These are phyloP conservation scores for Pollachius pollachius DNA, from an alignment of 2,113 vertebrate species.

Conservation along the genomic window DNA sequence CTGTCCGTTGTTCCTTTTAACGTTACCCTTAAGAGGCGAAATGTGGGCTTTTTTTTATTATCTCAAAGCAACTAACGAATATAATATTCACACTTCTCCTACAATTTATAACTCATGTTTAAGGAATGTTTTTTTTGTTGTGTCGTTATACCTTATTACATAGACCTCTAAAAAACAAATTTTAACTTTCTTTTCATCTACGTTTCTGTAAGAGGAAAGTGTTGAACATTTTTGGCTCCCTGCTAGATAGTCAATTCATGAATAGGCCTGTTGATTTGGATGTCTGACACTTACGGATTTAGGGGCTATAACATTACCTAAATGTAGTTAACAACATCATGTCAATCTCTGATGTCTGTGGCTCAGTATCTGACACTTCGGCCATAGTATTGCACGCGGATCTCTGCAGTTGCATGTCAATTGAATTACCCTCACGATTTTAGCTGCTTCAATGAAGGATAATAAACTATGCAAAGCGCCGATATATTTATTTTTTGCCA, in stretches of 20 bases:
- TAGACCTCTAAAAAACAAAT: no score
- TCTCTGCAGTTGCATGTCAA: slow-evolving; percentile 12
- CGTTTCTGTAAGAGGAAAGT: no score
- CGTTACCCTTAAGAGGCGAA: slow-evolving; percentile 55
- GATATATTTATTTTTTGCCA: no score
- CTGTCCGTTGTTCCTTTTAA: slow-evolving; percentile 76
- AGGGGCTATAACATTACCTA: slow-evolving; percentile 22
- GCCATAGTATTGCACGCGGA: background rate
- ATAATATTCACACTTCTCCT: background rate
- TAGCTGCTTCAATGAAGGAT: no score
- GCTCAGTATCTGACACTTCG: background rate
- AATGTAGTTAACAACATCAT: slow-evolving; percentile 53
- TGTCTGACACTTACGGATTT: slow-evolving; percentile 29
- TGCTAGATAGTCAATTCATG: background rate
- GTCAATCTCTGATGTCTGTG: slow-evolving; percentile 23
- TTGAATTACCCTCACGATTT: slow-evolving; percentile 25
- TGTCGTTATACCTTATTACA: no score
- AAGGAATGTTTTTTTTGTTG: no score
- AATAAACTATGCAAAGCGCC: no score
- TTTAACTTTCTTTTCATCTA: no score
- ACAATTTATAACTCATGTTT: no score
- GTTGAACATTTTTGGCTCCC: no score
- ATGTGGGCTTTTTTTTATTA: slow-evolving; percentile 36
- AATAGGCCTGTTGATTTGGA: slow-evolving; percentile 6
- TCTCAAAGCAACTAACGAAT: slow-evolving; percentile 37